Conservation (phyloP, 2,888 invertebrate species). For the Rhagophthalmus giganteus region DNA sequence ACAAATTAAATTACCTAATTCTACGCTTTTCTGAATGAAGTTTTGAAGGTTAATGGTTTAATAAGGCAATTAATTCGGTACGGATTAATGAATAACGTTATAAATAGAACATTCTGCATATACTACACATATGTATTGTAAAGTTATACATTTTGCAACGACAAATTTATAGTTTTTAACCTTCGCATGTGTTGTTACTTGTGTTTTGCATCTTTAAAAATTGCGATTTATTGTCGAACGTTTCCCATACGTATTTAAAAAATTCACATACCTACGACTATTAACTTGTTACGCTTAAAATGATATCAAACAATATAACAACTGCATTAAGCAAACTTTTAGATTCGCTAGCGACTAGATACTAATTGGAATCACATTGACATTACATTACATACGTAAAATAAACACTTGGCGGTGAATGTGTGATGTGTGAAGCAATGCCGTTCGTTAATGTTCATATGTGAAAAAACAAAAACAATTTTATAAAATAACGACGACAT, state of each 20-base stretch:
- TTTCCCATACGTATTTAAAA: slow-evolving; percentile 28
- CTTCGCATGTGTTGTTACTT: too few species aligned
- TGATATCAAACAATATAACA: slow-evolving; percentile 33
- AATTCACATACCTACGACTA: slow-evolving; percentile 31
- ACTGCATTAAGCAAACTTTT: slow-evolving; percentile 26
- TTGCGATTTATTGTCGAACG: slow-evolving; percentile 25
- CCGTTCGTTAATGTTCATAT: slow-evolving; percentile 3
- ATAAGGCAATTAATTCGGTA: too few species aligned
- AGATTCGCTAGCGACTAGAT: slow-evolving; percentile 23
- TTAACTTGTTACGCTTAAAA: slow-evolving; percentile 35
- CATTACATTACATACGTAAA: slow-evolving; percentile 17
- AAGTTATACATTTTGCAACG: too few species aligned
- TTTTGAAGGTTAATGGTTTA: too few species aligned
- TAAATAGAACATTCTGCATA: too few species aligned
- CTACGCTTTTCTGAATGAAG: too few species aligned
- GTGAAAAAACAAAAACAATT: neutral
- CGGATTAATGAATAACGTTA: too few species aligned
- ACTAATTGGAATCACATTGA: slow-evolving; percentile 26
- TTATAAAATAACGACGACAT: neutral
- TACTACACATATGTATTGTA: too few species aligned
- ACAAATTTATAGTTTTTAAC: too few species aligned
- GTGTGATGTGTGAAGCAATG: slow-evolving; percentile 17
- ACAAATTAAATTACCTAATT: too few species aligned
- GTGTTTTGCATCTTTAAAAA: slow-evolving; percentile 8
- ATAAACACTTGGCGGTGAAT: neutral